Evolutionary conservation across 2,888 invertebrate species (phyloP), one percentile per base, ranked within the genome.

Genomic region (Ernsta delagoae): DNA sequence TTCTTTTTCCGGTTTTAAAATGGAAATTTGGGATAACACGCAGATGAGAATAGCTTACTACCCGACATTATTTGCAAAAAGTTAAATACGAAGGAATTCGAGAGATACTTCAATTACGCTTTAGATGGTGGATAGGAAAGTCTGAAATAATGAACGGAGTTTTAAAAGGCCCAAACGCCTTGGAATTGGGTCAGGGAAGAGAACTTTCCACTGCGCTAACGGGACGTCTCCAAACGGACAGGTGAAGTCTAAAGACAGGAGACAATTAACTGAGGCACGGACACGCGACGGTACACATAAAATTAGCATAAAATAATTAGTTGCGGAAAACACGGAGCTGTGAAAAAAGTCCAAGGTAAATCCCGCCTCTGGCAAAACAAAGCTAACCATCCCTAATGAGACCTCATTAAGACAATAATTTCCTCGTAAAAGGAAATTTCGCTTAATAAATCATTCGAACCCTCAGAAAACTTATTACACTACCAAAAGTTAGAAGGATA

Each of bases 231-330:
- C 24, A 16, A 53, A 57, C 59, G 41, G 63, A 69, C 68, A 68
- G 68, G 68, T 63, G 63, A 61, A 34, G 31, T 50, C 24, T 53
- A 53, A 53, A 53, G 31, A 53, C 57, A 62, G 41, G 11, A 53
- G 48, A 67, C 61, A 56, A 68, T 68, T 56, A 68, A 57, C 62
- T 57, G 41, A 50, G 50, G 24, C n/a, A 12, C 45, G 5, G 45
- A 11, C 45, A 48, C 45, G 45, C 5, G 12, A 62, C 56, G 56
- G 62, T 62, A 77, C 75, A 72, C 73, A 77, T 77, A 75, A 81
- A 83, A 88, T 87, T 86, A 80, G 81, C 87, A 86, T 87, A 85
- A 86, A 80, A 82, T 86, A 85, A 88, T 88, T 86, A 84, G 85
- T 81, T 80, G 78, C 75, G 78, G 79, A 82, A 80, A 83, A 82